Evolutionary conservation across 2,888 invertebrate species (phyloP), one percentile per base, ranked within the genome.

Genomic region (Ctena decussata): DNA sequence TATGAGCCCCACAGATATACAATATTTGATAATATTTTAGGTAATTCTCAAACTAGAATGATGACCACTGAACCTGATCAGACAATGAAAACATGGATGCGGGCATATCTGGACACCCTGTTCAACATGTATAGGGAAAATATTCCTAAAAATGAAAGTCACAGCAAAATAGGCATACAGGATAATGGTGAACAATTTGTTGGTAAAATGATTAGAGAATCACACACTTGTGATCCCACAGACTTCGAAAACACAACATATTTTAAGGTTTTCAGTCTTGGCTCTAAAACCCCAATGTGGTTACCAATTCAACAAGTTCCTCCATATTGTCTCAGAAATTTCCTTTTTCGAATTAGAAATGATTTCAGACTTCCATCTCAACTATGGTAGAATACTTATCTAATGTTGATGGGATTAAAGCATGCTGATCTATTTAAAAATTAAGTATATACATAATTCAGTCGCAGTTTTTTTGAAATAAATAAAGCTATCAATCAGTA

Each of bases 181-280:
- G 74, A 74, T 74, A 27, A 49, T 74, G 74, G 49, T 24, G 49
- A 44, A 11, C 12, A 27, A 46, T 30, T 46, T 27, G 53, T 49
- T 32, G 70, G 49, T 18, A 70, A 35, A 70, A 49, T 69, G 70
- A 49, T 77, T 46, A 12, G 70, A 49, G 70, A 46, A 18, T 46
- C 46, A 15, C 46, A 46, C 46, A 46, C 46, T 15, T 46, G 46
- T 46, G 46, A 46, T 18, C 46, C 18, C 3, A n/a, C 12, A 12
- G 46, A 46, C 18, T 15, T 21, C 21, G 46, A 46, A 46, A 46
- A 46, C 46, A 15, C 46, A 15, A 15, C 8, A 5, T 46, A 46
- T 46, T 46, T 46, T 3, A 46, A 46, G 21, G 46, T 46, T 21
- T 46, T 46, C 46, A 46, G 21, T 21, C 46, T 46, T 15, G 46